Evolutionary conservation across 2,888 invertebrate species (phyloP).

Genomic region (Metallyticus violacea): DNA sequence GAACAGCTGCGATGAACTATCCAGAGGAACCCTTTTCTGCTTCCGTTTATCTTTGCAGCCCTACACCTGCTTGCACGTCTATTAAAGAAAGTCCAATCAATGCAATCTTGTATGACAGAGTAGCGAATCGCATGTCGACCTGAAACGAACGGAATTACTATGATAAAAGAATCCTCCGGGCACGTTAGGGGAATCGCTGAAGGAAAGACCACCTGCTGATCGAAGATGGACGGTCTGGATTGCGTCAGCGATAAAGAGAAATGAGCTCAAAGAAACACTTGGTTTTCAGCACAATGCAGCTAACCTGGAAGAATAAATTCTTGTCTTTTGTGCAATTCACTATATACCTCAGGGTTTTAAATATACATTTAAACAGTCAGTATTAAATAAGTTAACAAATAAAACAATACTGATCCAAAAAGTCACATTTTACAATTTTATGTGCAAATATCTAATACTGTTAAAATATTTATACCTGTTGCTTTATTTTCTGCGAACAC

Average conservation of each 20-base stretch:
- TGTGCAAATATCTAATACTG: too few relatives aligned
- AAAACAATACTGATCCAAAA: too few relatives aligned
- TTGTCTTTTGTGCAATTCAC: too few relatives aligned
- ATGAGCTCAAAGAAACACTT: not conserved
- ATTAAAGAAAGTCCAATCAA: conserved; percentile 8
- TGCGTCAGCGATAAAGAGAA: not conserved
- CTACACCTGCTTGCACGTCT: not conserved
- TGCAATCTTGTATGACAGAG: conserved; percentile 18
- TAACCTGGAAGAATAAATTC: too few relatives aligned
- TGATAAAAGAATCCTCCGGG: conserved; percentile 6
- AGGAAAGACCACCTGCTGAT: conserved; percentile 11
- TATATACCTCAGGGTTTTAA: too few relatives aligned
- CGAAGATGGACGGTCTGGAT: not conserved
- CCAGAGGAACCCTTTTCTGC: not conserved
- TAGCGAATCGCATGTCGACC: conserved; percentile 5
- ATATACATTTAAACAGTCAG: too few relatives aligned
- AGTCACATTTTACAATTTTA: too few relatives aligned
- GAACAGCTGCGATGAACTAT: not conserved
- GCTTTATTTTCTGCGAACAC: too few relatives aligned
- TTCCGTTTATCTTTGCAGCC: not conserved
- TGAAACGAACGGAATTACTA: conserved; percentile 12
- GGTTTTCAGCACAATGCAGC: too few relatives aligned
- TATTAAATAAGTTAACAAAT: too few relatives aligned
- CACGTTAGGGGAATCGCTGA: conserved; percentile 9
- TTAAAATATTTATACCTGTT: too few relatives aligned